These are phyloP conservation scores for Phaonia tiefii DNA, from an alignment of 2,888 invertebrate genomes.

Conservation along the genomic window DNA sequence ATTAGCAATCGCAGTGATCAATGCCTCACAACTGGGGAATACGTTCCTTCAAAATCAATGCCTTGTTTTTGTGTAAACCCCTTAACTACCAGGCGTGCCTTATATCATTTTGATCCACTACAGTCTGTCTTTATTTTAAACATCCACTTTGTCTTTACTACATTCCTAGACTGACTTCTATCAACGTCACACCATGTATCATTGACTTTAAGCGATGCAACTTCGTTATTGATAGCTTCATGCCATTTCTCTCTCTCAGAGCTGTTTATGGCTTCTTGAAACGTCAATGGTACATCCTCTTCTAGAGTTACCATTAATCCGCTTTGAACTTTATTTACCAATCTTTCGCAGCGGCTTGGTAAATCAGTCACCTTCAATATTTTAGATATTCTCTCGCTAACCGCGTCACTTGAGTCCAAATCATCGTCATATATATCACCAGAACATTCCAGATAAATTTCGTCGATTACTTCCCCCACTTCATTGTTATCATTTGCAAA, in stretches of 20 bases:
- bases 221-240: slow-evolving; percentile 57
- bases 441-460: too few relatives aligned
- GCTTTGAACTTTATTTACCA: slow-evolving; percentile 27
- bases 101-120: slow-evolving; percentile 52
- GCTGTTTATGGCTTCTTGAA: slow-evolving; percentile 37
- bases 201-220: slow-evolving; percentile 44
- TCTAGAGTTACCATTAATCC: slow-evolving; percentile 11
- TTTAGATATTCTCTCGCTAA: too few relatives aligned
- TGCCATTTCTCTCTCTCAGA: slow-evolving; percentile 20
- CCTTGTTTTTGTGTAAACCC: slow-evolving; percentile 58
- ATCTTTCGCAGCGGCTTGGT: too few relatives aligned
- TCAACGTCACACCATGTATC: slow-evolving; percentile 50
- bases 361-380: too few relatives aligned
- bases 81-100: slow-evolving; percentile 59
- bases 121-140: slow-evolving; percentile 47
- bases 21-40: slow-evolving; percentile 55
- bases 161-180: slow-evolving; percentile 47
- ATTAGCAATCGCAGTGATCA: slow-evolving; percentile 57
- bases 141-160: slow-evolving; percentile 56
- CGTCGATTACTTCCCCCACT: too few relatives aligned
- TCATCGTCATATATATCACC: too few relatives aligned
- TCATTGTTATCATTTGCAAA: too few relatives aligned
- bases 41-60: slow-evolving; percentile 59
- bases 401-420: too few relatives aligned
- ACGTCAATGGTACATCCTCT: slow-evolving; percentile 12